A percentile compares a stretch with the other conserved stretches of the same genome.
phyloP scores from a whole-genome alignment of 2,113 vertebrate genomes.

The Crypturellus undulatus region DNA sequence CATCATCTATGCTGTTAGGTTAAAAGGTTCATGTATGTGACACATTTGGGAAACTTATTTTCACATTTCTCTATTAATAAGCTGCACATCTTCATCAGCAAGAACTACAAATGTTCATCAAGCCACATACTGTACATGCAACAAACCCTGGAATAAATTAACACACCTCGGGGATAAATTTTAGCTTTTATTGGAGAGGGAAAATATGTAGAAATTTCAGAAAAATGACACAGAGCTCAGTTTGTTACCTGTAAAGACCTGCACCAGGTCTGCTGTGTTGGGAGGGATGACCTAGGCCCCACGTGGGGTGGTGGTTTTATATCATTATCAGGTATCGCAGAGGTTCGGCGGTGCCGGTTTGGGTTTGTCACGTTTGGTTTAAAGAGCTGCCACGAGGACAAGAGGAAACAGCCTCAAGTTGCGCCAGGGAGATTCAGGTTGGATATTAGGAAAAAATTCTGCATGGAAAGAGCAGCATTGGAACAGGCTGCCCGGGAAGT shows the following conservation, averaged over 20 bases:
- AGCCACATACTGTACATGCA: accelerated
- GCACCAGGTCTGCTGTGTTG: accelerated
- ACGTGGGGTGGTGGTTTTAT: not conserved
- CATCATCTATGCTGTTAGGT: not conserved
- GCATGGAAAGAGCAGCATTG: too few species aligned
- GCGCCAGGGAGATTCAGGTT: too few species aligned
- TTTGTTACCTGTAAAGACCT: not conserved
- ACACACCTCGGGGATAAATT: not conserved
- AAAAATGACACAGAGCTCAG: not conserved
- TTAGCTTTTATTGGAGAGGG: not conserved
- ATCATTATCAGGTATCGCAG: too few species aligned
- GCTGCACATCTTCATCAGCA: accelerated
- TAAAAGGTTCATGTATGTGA: not conserved
- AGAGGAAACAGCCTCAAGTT: too few species aligned
- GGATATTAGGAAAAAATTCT: too few species aligned
- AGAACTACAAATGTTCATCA: not conserved
- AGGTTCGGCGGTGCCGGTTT: not conserved
- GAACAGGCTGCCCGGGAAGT: too few species aligned
- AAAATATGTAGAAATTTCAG: not conserved
- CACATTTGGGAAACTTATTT: not conserved
- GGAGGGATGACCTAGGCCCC: not conserved
- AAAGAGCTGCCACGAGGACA: too few species aligned
- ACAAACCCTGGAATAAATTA: not conserved
- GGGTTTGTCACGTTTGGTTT: not conserved
- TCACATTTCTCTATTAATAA: accelerated